Percentiles rank a stretch among this genome's conserved stretches.
These are phyloP conservation scores for Henricia sp. DNA, from an alignment of 53 echinoderm and acorn worm species.

Conservation along the genomic window DNA sequence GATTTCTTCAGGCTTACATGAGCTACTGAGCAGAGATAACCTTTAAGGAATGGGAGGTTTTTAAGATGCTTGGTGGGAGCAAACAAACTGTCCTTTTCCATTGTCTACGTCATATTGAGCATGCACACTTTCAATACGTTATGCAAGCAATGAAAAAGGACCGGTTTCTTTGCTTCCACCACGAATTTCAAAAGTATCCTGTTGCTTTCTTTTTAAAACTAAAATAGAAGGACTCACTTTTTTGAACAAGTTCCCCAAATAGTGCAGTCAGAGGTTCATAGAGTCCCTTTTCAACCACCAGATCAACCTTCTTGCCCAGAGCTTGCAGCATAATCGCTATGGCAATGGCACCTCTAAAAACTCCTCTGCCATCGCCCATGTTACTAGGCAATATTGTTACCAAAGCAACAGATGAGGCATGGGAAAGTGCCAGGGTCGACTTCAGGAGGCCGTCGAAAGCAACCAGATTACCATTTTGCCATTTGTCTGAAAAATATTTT, in stretches of 20 bases:
- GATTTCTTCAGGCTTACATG: too few species aligned
- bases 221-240: constrained; percentile 56
- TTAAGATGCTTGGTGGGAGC: too few species aligned
- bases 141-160: too few species aligned
- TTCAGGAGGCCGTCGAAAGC: constrained; percentile 81
- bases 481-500: constrained; percentile 68
- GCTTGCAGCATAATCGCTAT: constrained; percentile 79
- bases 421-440: constrained; percentile 87
- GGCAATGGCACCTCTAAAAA: constrained; percentile 84
- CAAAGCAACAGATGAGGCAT: constrained; percentile 74
- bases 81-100: too few species aligned
- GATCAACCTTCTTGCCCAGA: constrained; percentile 71
- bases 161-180: neutral
- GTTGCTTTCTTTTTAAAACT: neutral
- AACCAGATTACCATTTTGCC: constrained; percentile 59
- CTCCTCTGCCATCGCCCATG: constrained; percentile 70
- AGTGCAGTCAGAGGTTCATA: constrained; percentile 64
- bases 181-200: neutral
- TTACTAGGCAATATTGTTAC: constrained; percentile 76
- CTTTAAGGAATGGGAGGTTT: too few species aligned
- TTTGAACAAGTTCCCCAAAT: constrained; percentile 49
- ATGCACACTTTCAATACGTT: too few species aligned
- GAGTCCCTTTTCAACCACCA: constrained; percentile 67
- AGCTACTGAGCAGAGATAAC: too few species aligned
- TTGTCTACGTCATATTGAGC: too few species aligned